Evolutionary conservation across 92 coral and sea anemone genomes (phyloP).

Genomic region (Epizoanthus scotinus): DNA sequence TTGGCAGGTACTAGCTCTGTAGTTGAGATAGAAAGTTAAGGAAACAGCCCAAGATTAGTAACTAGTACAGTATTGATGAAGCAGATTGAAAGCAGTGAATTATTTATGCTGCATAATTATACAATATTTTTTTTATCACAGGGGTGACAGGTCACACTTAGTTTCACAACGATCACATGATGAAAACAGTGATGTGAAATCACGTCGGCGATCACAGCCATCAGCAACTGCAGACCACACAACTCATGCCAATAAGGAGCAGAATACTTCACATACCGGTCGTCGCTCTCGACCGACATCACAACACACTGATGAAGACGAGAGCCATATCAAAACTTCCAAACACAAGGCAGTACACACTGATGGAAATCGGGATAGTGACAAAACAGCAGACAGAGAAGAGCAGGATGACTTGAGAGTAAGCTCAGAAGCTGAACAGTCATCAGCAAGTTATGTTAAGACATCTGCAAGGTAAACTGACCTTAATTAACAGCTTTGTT

Average conservation of each 20-base stretch:
- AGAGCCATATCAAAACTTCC: not conserved
- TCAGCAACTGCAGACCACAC: slow-evolving; percentile 1
- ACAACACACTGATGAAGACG: not conserved
- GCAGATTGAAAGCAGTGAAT: not conserved
- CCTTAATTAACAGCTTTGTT: not conserved
- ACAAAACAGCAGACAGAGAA: not conserved
- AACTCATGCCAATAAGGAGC: not conserved
- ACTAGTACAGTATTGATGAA: too few relatives aligned
- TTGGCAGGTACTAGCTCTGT: too few relatives aligned
- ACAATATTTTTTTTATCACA: not conserved
- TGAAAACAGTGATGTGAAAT: not conserved
- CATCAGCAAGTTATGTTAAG: slow-evolving; percentile 15
- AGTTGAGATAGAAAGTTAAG: too few relatives aligned
- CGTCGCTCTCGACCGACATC: not conserved
- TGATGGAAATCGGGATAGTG: not conserved
- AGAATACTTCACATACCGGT: not conserved
- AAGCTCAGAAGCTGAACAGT: slow-evolving; percentile 17
- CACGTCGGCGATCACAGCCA: not conserved
- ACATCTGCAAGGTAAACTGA: not conserved
- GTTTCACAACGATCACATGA: too few relatives aligned
- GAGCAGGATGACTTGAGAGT: not conserved
- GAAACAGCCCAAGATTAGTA: too few relatives aligned
- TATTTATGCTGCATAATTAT: not conserved
- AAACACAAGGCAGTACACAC: not conserved
- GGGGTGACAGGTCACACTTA: slow-evolving; percentile 24